Evolutionary conservation across 2,113 vertebrate genomes (phyloP).

Genomic region (Grantiella picta): DNA sequence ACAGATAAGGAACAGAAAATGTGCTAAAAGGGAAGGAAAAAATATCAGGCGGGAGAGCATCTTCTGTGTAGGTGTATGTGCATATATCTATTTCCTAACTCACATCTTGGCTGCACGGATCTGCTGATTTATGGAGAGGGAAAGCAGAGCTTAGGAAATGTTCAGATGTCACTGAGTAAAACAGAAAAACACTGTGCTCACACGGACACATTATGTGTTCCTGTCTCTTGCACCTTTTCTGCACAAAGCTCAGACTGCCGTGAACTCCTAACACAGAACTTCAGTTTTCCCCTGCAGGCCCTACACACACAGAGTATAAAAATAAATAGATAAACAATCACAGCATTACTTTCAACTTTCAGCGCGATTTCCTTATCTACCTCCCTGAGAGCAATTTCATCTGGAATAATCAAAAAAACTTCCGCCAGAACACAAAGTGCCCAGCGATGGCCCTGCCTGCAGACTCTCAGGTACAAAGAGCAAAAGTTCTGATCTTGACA

Average conservation of each 20-base stretch:
- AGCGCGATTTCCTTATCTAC: background rate
- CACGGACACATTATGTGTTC: background rate
- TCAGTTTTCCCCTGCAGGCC: background rate
- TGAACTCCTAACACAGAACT: background rate
- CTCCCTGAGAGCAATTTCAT: background rate
- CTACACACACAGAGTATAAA: background rate
- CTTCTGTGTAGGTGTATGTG: background rate
- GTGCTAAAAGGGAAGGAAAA: background rate
- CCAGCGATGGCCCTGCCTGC: rapidly evolving
- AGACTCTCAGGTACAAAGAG: rapidly evolving
- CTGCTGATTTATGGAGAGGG: background rate
- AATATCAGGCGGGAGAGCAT: background rate
- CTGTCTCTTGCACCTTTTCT: background rate
- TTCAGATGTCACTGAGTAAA: background rate
- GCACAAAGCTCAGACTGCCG: background rate
- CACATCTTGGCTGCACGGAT: background rate
- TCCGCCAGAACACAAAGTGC: background rate
- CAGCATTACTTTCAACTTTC: background rate
- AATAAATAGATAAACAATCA: background rate
- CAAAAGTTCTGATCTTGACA: background rate
- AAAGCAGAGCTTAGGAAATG: background rate
- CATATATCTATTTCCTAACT: rapidly evolving
- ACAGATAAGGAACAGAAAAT: background rate
- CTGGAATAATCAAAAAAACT: background rate
- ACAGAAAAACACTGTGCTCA: background rate